Percentiles rank a stretch among this genome's conserved stretches.
phyloP scores from a whole-genome alignment of 2,888 invertebrate species.

The Eugnorisma glareosa region DNA sequence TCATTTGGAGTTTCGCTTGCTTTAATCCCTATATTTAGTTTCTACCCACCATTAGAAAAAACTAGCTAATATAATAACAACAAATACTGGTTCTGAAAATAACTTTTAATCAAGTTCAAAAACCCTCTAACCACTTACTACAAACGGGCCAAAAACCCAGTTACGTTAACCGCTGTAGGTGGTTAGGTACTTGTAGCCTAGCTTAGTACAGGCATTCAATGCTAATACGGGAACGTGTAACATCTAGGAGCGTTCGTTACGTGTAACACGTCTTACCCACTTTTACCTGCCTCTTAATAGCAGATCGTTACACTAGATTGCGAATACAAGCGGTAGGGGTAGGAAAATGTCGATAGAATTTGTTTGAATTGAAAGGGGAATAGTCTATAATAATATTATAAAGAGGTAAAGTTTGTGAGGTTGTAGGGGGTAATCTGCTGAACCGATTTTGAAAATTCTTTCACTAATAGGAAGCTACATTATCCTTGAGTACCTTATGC shows the following conservation, averaged over 20 bases:
- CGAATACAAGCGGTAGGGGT: slow-evolving; percentile 62
- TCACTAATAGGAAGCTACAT: no score
- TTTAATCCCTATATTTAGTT: background rate
- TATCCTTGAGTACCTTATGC: no score
- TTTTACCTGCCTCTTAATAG: slow-evolving; percentile 74
- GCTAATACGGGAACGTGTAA: slow-evolving; percentile 47
- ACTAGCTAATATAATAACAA: background rate
- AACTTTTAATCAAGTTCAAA: background rate
- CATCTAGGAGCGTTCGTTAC: slow-evolving; percentile 42
- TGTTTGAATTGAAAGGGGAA: background rate
- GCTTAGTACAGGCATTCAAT: slow-evolving; percentile 41
- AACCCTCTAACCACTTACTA: background rate
- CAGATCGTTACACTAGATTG: slow-evolving; percentile 75
- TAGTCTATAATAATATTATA: no score
- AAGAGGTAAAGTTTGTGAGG: no score
- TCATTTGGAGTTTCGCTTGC: background rate
- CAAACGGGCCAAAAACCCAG: background rate
- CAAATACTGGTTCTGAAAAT: background rate
- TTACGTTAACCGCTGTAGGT: slow-evolving; percentile 15
- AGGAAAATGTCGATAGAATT: slow-evolving; percentile 47
- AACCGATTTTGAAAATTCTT: no score
- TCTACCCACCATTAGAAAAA: background rate
- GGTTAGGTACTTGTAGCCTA: slow-evolving; percentile 14
- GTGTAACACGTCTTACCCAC: slow-evolving; percentile 62
- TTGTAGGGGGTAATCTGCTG: no score